phyloP scores from a whole-genome alignment of 2,888 invertebrate genomes.

The Ophioninae sp. region DNA sequence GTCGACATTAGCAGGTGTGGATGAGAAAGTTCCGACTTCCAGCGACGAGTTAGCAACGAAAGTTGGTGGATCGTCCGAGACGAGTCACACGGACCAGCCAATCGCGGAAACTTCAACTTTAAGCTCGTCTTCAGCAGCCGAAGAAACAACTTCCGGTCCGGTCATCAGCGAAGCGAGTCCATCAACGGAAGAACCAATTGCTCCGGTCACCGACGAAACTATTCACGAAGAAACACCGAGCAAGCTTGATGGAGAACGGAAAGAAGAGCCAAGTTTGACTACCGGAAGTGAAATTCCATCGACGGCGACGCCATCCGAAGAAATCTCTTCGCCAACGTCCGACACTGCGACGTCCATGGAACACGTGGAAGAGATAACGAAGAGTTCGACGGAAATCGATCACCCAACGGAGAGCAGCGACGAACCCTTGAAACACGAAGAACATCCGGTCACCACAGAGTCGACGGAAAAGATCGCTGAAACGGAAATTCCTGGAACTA shows the following conservation, averaged over 20 bases:
- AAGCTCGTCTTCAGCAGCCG: background rate
- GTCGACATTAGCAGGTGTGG: conserved; percentile 10
- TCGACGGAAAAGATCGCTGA: conserved; percentile 29
- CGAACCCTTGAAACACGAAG: conserved; percentile 42
- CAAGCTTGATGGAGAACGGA: conserved; percentile 20
- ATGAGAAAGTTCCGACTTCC: conserved; percentile 36
- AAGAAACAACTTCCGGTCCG: conserved; percentile 24
- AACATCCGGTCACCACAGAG: conserved; percentile 13
- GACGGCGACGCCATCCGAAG: conserved; percentile 37
- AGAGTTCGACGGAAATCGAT: conserved; percentile 44
- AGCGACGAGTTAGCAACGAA: conserved; percentile 42
- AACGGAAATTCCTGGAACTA: conserved; percentile 39
- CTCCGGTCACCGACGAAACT: conserved; percentile 8
- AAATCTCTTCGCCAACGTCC: conserved; percentile 31
- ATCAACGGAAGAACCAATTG: conserved; percentile 2
- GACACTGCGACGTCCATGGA: conserved; percentile 47
- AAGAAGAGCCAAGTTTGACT: conserved; percentile 44
- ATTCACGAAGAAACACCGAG: conserved; percentile 14
- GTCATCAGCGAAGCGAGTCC: background rate
- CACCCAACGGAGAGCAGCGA: conserved; percentile 51
- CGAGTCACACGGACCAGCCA: background rate
- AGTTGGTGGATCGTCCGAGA: conserved; percentile 45
- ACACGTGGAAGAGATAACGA: conserved; percentile 36
- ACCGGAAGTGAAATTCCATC: conserved; percentile 21
- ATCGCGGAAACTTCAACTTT: conserved; percentile 36